Conservation (phyloP, 2,113 vertebrate genomes). For the Carassius carassius region DNA sequence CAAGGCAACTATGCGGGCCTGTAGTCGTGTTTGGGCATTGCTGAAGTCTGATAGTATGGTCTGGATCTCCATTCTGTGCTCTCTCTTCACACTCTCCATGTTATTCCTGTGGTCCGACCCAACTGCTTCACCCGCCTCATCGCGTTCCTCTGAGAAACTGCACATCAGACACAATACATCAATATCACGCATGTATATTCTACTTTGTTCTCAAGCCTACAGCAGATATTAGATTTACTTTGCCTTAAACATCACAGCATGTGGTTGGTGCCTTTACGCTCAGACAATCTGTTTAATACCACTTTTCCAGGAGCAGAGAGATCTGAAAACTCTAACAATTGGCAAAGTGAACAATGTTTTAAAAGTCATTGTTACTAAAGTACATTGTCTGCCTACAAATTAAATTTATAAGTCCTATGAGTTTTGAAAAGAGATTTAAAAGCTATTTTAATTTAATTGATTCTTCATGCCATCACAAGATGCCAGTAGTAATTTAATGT, state of each 20-base stretch:
- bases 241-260: neutral
- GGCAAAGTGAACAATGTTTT: neutral
- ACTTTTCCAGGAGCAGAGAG: neutral
- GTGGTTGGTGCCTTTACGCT: neutral
- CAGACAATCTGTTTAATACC: neutral
- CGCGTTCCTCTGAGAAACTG: slow-evolving; percentile 71
- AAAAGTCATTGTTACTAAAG: neutral
- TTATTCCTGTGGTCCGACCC: slow-evolving; percentile 73
- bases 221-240: neutral
- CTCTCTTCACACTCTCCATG: slow-evolving; percentile 76
- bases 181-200: neutral
- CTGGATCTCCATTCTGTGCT: slow-evolving; percentile 82
- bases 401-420: neutral
- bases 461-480: neutral
- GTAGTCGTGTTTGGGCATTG: slow-evolving; percentile 80
- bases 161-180: slow-evolving; percentile 2
- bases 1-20: slow-evolving; percentile 85
- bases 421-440: neutral
- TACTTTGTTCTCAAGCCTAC: neutral
- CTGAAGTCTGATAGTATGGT: slow-evolving; percentile 84
- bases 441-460: neutral
- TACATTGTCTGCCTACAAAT: neutral
- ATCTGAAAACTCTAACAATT: neutral
- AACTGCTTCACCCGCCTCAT: slow-evolving; percentile 69
- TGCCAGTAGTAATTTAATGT: neutral